Conservation (phyloP, 2,797 vertebrate genomes). For the Macrochelys suwanniensis region DNA sequence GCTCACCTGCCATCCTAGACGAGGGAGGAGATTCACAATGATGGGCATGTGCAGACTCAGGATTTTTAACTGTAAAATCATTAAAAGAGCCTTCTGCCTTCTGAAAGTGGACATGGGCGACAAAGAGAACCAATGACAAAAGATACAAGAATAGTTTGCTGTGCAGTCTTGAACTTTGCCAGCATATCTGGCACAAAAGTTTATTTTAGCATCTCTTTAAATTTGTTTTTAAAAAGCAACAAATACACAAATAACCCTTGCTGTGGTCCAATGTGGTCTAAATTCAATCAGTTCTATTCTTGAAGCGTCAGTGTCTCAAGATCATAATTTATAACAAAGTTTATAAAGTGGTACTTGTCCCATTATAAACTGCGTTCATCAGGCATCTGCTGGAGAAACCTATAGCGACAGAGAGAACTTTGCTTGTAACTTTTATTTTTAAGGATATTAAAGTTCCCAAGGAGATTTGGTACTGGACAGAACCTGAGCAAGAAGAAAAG, state of each 20-base stretch:
- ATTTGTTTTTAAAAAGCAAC: not conserved
- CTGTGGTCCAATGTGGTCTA: not conserved
- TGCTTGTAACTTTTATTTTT: conserved; percentile 47
- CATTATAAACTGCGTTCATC: not conserved
- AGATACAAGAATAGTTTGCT: not conserved
- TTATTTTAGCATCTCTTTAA: not conserved
- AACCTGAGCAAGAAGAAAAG: conserved; percentile 68
- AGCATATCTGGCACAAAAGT: not conserved
- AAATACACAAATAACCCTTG: not conserved
- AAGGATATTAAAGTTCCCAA: conserved; percentile 81
- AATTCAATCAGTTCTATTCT: not conserved
- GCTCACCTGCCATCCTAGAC: not conserved
- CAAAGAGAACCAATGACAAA: not conserved
- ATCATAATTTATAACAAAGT: not conserved
- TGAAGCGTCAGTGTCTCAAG: not conserved
- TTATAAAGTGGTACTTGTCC: not conserved
- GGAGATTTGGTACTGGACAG: conserved; percentile 84
- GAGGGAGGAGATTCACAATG: not conserved
- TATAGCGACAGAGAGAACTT: not conserved
- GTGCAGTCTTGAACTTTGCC: not conserved
- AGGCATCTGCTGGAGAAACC: not conserved
- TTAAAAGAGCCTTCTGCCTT: not conserved
- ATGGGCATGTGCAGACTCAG: not conserved
- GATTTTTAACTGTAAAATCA: not conserved
- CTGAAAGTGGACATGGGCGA: not conserved